Evolutionary conservation across 2,797 vertebrate genomes (phyloP).

Genomic region (Aulostomus chinensis): DNA sequence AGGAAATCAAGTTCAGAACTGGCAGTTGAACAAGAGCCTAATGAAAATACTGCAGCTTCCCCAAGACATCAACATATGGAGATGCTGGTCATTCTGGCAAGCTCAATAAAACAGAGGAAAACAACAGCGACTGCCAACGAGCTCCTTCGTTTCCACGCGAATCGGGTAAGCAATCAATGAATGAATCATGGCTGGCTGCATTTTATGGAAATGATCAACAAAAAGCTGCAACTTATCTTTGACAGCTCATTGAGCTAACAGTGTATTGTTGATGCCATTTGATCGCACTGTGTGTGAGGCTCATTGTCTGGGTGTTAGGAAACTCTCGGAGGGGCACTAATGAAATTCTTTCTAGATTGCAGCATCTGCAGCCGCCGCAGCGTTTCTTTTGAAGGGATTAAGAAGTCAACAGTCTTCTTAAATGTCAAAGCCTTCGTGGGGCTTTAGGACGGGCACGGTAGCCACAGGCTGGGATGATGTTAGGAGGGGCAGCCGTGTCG

Average conservation of each 20-base stretch:
- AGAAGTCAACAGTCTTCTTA: slow-evolving; percentile 61
- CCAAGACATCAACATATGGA: slow-evolving; percentile 32
- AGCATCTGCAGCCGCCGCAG: slow-evolving; percentile 33
- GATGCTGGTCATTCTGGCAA: slow-evolving; percentile 39
- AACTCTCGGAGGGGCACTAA: slow-evolving; percentile 53
- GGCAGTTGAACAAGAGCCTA: too few relatives aligned
- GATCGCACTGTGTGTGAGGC: slow-evolving; percentile 38
- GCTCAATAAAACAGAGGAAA: slow-evolving; percentile 39
- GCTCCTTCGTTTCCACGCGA: slow-evolving; percentile 45
- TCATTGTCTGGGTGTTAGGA: slow-evolving; percentile 44
- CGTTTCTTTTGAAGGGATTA: slow-evolving; percentile 64
- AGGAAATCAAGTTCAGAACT: too few relatives aligned
- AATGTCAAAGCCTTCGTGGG: slow-evolving; percentile 66
- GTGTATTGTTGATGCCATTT: slow-evolving; percentile 41
- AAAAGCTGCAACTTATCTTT: slow-evolving; percentile 20
- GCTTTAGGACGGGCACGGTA: slow-evolving; percentile 48
- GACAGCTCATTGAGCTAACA: slow-evolving; percentile 19
- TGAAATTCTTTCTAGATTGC: slow-evolving; percentile 71
- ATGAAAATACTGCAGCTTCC: slow-evolving; percentile 22
- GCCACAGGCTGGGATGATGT: slow-evolving; percentile 40
- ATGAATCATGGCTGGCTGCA: slow-evolving; percentile 47
- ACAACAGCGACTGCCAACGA: slow-evolving; percentile 36
- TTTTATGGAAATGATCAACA: slow-evolving; percentile 43
- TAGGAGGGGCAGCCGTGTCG: slow-evolving; percentile 24
- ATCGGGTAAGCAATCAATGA: slow-evolving; percentile 28